Conservation (phyloP, 2,113 vertebrate species). For the Ploceus nigricollis region DNA sequence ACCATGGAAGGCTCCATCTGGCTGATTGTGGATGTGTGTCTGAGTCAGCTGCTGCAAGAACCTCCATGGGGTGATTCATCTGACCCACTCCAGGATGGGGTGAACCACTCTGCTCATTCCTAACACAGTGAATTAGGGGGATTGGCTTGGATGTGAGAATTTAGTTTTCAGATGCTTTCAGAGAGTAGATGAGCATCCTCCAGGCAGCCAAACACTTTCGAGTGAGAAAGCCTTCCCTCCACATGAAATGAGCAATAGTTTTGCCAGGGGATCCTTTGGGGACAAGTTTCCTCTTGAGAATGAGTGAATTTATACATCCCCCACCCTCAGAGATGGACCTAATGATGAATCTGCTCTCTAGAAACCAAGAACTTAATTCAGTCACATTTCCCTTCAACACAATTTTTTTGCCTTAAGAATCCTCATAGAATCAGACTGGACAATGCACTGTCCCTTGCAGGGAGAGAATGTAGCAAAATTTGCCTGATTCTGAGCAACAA, state of each 20-base stretch:
- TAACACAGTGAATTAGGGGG: rapidly evolving
- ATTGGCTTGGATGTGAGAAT: background rate
- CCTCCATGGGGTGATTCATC: background rate
- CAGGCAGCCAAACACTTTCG: background rate
- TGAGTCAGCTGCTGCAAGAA: background rate
- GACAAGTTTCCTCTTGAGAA: background rate
- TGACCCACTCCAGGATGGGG: background rate
- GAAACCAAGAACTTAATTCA: background rate
- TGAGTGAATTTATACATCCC: background rate
- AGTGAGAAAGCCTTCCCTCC: background rate
- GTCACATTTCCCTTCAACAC: background rate
- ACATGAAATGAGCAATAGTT: background rate
- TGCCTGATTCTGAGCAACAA: background rate
- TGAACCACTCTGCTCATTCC: background rate
- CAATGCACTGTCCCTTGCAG: background rate
- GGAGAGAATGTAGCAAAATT: background rate
- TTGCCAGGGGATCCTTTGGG: background rate
- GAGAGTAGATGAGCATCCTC: background rate
- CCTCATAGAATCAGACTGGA: background rate
- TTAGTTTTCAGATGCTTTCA: background rate
- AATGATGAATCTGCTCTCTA: background rate
- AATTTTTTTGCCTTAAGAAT: background rate
- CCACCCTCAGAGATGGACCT: background rate
- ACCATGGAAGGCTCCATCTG: background rate
- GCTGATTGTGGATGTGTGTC: background rate